Conservation (phyloP, 2,888 invertebrate species). For the Drosophila melanosoma region DNA sequence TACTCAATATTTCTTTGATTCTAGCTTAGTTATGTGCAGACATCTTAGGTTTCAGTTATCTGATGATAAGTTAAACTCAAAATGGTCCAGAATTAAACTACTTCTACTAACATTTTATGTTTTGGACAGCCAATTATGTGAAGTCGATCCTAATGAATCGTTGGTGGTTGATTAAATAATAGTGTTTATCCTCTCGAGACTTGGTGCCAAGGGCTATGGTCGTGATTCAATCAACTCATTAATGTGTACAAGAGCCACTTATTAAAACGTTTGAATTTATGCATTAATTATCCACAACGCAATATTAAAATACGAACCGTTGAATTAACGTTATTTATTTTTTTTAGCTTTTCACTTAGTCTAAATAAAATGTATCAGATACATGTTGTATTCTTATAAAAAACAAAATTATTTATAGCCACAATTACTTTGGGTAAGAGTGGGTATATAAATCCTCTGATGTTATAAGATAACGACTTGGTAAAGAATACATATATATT, state of each 20-base stretch:
- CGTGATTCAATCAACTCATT: neutral
- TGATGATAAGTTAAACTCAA: too few species aligned
- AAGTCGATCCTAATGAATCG: neutral
- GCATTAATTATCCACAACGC: neutral
- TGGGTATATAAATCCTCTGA: slow-evolving; percentile 9
- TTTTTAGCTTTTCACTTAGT: slow-evolving; percentile 24
- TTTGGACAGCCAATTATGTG: too few species aligned
- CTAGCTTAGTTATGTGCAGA: too few species aligned
- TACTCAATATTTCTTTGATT: too few species aligned
- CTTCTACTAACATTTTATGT: neutral
- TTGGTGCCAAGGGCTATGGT: neutral
- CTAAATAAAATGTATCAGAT: slow-evolving; percentile 45
- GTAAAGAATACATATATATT: slow-evolving; percentile 20
- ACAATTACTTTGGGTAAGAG: slow-evolving; percentile 14
- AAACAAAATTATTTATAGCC: slow-evolving; percentile 9
- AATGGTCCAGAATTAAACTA: too few species aligned
- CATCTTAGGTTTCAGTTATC: too few species aligned
- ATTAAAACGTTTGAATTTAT: neutral
- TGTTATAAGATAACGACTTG: slow-evolving; percentile 22
- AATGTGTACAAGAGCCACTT: neutral
- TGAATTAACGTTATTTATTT: neutral
- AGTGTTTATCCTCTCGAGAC: neutral
- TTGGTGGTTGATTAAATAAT: neutral
- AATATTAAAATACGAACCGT: neutral
- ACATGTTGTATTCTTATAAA: slow-evolving; percentile 15